Conservation (phyloP, 2,113 vertebrate species). For the Thinocorus orbignyianus region DNA sequence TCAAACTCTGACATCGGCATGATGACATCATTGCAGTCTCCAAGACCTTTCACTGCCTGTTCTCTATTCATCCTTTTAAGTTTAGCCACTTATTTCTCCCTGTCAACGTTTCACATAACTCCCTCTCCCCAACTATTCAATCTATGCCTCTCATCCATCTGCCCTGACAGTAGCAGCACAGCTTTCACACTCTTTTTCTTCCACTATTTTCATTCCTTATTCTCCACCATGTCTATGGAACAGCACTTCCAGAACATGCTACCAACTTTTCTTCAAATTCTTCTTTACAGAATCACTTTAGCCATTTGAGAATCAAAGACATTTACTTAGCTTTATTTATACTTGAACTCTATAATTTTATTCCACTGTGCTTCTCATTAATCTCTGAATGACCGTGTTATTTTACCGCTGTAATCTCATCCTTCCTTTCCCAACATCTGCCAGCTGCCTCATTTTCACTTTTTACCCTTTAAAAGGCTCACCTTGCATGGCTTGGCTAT, state of each 20-base stretch:
- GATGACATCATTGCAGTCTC: slow-evolving; percentile 2
- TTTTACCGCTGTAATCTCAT: slow-evolving; percentile 63
- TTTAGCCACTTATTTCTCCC: slow-evolving; percentile 4
- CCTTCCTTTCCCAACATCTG: slow-evolving; percentile 59
- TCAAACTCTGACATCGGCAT: neutral
- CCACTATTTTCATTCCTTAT: neutral
- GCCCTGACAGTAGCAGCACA: slow-evolving; percentile 20
- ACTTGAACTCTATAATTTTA: slow-evolving; percentile 55
- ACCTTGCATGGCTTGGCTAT: slow-evolving; percentile 38
- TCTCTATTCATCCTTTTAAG: neutral
- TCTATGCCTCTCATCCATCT: neutral
- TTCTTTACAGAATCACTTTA: slow-evolving; percentile 54
- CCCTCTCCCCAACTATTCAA: neutral
- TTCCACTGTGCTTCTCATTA: slow-evolving; percentile 59
- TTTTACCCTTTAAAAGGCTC: slow-evolving; percentile 69
- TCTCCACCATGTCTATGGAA: neutral
- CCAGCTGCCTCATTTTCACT: slow-evolving; percentile 61
- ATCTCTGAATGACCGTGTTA: slow-evolving; percentile 57
- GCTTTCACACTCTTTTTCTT: neutral
- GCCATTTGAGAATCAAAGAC: slow-evolving; percentile 59
- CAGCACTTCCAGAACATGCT: neutral
- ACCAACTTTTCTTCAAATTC: slow-evolving; percentile 43
- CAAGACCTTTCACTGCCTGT: neutral
- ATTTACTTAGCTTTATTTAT: slow-evolving; percentile 64
- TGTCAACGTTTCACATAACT: neutral